These are phyloP conservation scores for Cynopterus sphinx DNA, from an alignment of 2,797 vertebrate genomes.

Conservation along the genomic window DNA sequence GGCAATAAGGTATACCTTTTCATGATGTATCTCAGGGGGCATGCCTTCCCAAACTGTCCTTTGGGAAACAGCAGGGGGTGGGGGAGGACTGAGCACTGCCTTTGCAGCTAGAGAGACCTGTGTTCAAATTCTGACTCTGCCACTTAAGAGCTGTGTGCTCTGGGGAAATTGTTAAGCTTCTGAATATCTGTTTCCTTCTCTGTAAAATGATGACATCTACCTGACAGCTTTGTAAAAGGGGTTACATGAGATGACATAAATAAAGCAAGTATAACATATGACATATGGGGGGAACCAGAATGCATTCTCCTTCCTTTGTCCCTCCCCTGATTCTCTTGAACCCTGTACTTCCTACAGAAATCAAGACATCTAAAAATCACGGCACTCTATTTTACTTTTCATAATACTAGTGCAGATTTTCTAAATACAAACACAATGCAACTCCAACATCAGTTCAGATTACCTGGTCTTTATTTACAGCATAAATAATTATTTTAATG, in stretches of 20 bases:
- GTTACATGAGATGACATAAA: neutral
- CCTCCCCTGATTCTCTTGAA: neutral
- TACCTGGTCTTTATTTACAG: constrained; percentile 51
- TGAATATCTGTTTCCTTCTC: neutral
- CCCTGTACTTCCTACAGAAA: neutral
- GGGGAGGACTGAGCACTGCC: neutral
- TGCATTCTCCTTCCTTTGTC: neutral
- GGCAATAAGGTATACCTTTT: neutral
- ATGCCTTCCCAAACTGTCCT: neutral
- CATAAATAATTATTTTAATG: constrained; percentile 51
- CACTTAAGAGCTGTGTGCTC: neutral
- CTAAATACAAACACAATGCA: constrained; percentile 20
- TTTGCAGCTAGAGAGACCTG: neutral
- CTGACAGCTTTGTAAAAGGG: neutral
- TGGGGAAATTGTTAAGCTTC: neutral
- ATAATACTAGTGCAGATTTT: neutral
- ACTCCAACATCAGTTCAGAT: neutral
- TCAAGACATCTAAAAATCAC: neutral
- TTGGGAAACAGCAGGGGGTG: neutral
- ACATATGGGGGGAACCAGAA: too few relatives aligned
- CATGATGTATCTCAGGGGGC: neutral
- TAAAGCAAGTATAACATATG: neutral
- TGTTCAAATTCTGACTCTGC: neutral
- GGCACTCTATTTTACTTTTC: neutral
- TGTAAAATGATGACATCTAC: neutral